Evolutionary conservation across 23 tunicate genomes (phyloP).

Genomic region (Trididemnum clinides): DNA sequence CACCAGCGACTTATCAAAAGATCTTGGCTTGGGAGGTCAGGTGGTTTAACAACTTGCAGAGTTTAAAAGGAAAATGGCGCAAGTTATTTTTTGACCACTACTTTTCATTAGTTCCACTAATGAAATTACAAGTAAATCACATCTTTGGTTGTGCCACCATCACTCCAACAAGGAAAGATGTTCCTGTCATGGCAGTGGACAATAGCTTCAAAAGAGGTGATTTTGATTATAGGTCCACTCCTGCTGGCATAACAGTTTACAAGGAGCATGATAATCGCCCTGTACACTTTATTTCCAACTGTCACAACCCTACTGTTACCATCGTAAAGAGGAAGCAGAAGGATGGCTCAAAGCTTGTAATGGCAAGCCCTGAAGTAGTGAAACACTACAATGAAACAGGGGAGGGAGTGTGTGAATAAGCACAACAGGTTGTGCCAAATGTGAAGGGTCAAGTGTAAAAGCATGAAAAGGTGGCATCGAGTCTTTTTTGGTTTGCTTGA

Average conservation of each 20-base stretch:
- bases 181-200: too few relatives aligned
- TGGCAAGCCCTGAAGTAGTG: too few relatives aligned
- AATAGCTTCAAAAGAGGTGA: too few relatives aligned
- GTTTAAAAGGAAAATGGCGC: too few relatives aligned
- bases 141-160: not conserved
- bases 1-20: not conserved
- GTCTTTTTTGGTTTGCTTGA: not conserved
- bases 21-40: not conserved
- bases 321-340: not conserved
- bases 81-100: not conserved
- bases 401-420: not conserved
- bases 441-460: not conserved
- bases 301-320: not conserved
- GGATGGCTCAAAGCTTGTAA: not conserved
- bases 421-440: not conserved
- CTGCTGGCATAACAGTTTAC: not conserved
- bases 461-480: not conserved
- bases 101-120: not conserved
- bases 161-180: not conserved
- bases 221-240: not conserved
- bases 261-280: not conserved
- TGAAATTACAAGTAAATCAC: too few relatives aligned
- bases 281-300: not conserved
- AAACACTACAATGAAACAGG: not conserved
- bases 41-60: too few relatives aligned